phyloP scores from a whole-genome alignment of 2,888 invertebrate species.

The Diaphora mendica region DNA sequence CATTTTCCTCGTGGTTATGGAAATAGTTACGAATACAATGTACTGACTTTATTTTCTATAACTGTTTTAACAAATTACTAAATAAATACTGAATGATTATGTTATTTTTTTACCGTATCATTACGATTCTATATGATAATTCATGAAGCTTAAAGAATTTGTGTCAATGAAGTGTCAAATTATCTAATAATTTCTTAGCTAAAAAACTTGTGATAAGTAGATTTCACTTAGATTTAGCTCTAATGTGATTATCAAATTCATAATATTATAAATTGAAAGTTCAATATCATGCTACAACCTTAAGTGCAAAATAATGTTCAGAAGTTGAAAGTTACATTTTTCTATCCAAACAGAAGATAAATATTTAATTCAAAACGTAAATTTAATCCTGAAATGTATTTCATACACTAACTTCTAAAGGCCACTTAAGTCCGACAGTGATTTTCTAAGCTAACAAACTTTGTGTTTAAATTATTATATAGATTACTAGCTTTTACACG shows the following conservation, averaged over 20 bases:
- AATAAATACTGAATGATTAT: background rate
- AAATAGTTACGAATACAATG: too few relatives aligned
- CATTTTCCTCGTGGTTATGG: background rate
- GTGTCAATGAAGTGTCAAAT: background rate
- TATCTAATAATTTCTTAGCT: background rate
- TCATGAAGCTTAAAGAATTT: background rate
- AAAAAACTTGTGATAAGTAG: background rate
- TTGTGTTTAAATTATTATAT: conserved; percentile 32
- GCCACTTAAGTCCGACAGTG: conserved; percentile 18
- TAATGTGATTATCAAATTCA: background rate
- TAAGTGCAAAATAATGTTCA: background rate
- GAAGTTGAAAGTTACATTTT: background rate
- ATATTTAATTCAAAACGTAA: conserved; percentile 9
- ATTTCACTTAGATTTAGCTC: background rate
- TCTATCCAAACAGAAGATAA: background rate
- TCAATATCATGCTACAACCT: background rate
- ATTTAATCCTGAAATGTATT: background rate
- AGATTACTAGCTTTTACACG: too few relatives aligned
- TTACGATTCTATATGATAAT: background rate
- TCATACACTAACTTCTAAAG: conserved; percentile 13
- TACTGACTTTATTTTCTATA: background rate
- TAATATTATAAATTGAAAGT: background rate
- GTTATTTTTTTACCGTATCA: background rate
- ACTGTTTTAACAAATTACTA: background rate
- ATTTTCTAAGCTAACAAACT: conserved; percentile 34